A percentile compares a stretch with the other conserved stretches of the same genome.
These are phyloP conservation scores for Macrosteles quadrilineatus DNA, from an alignment of 1,140 invertebrate species.

Conservation along the genomic window DNA sequence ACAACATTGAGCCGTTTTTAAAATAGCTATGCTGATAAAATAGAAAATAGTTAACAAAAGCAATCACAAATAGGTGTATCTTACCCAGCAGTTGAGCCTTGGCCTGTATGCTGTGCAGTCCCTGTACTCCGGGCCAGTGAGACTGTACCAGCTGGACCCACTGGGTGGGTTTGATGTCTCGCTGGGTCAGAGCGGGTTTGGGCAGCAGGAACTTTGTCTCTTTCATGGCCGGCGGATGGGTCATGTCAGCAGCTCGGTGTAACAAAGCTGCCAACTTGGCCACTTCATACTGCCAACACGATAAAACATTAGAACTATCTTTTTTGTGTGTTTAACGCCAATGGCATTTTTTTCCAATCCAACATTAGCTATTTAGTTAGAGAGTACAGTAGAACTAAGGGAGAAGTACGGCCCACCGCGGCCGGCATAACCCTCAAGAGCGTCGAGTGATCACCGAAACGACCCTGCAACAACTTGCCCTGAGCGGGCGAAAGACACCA, in stretches of 20 bases:
- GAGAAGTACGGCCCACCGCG: no score
- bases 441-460: neutral
- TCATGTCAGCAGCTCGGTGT: slow-evolving; percentile 87
- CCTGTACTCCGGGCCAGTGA: slow-evolving; percentile 56
- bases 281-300: slow-evolving; percentile 73
- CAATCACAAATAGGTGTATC: no score
- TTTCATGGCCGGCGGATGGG: slow-evolving; percentile 78
- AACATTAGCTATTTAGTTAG: no score
- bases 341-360: no score
- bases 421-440: neutral
- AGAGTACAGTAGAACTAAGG: no score
- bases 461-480: neutral
- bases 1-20: no score
- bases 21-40: no score
- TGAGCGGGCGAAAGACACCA: no score
- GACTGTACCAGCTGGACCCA: slow-evolving; percentile 83
- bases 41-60: no score
- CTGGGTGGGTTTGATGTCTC: slow-evolving; percentile 83
- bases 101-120: slow-evolving; percentile 56
- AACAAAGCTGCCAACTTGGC: slow-evolving; percentile 85
- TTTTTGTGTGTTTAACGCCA: no score
- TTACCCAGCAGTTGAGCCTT: slow-evolving; percentile 49
- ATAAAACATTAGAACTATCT: no score
- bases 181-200: slow-evolving; percentile 80
- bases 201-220: slow-evolving; percentile 91